Evolutionary conservation across 2,113 vertebrate genomes (phyloP).

Genomic region (Coryphaenoides rupestris): DNA sequence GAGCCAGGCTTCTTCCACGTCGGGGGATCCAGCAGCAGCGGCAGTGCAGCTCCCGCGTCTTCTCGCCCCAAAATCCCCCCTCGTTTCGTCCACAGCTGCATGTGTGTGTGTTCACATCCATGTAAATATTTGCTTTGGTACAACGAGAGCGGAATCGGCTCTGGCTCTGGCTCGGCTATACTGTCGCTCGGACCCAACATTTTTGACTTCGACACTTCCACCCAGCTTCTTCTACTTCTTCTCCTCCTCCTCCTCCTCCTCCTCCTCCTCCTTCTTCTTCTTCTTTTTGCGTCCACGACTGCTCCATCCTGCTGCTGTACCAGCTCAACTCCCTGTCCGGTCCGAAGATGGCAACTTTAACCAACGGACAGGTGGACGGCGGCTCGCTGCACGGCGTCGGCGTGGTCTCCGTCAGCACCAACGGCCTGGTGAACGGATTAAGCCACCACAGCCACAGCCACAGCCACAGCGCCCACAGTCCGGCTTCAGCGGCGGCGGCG

Average conservation of each 20-base stretch:
- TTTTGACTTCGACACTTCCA: conserved; percentile 58
- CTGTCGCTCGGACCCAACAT: conserved; percentile 59
- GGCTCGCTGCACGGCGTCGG: conserved; percentile 87
- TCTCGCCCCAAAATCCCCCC: conserved; percentile 69
- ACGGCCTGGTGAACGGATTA: conserved; percentile 99
- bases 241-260: no score
- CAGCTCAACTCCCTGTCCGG: conserved; percentile 65
- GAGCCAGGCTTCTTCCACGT: conserved; percentile 71
- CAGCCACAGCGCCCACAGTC: conserved; percentile 88
- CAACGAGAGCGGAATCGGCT: conserved; percentile 65
- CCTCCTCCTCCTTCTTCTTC: conserved; percentile 37
- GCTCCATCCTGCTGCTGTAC: conserved; percentile 38
- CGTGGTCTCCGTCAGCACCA: conserved; percentile 86
- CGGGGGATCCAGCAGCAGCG: conserved; percentile 64
- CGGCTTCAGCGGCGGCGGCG: conserved; percentile 92
- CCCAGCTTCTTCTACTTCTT: conserved; percentile 22
- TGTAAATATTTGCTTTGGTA: conserved; percentile 73
- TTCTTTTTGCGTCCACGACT: background rate
- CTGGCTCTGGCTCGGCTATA: conserved; percentile 51
- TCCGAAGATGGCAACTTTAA: conserved; percentile 98
- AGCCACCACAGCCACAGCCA: conserved; percentile 90
- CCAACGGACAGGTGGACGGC: conserved; percentile 97
- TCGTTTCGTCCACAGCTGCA: conserved; percentile 69
- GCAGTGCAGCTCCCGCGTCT: conserved; percentile 48
- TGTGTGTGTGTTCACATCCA: conserved; percentile 68